Evolutionary conservation across 2,888 invertebrate species (phyloP).

Genomic region (Drosophila anomalata): DNA sequence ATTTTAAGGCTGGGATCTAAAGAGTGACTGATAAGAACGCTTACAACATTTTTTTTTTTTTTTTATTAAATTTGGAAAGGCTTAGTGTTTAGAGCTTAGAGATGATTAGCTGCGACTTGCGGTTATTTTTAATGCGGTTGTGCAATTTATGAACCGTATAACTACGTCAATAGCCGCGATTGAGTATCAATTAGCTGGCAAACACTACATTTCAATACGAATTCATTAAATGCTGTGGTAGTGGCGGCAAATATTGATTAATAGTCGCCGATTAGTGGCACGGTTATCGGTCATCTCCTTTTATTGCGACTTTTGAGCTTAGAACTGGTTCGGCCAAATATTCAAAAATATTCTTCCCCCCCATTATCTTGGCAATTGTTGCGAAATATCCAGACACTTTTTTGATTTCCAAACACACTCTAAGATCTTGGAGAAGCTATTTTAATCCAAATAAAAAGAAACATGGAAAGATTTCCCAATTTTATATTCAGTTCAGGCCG

Average conservation of each 20-base stretch:
- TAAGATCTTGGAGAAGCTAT: neutral
- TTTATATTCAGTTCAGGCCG: conserved; percentile 6
- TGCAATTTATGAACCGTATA: conserved; percentile 14
- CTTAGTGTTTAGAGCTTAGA: too few species aligned
- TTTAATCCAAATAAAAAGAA: conserved; percentile 1
- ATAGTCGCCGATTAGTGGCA: conserved; percentile 10
- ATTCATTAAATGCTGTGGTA: conserved; percentile 8
- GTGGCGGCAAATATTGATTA: conserved; percentile 9
- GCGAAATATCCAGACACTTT: neutral
- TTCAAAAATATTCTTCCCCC: neutral
- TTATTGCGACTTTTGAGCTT: neutral
- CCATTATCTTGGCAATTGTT: neutral
- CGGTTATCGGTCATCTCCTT: neutral
- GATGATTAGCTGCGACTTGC: too few species aligned
- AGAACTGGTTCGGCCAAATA: neutral
- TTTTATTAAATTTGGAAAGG: too few species aligned
- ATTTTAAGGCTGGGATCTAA: neutral
- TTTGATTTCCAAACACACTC: neutral
- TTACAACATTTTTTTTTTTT: neutral
- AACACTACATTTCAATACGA: conserved; percentile 3
- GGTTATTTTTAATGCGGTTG: neutral
- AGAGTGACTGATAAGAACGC: neutral
- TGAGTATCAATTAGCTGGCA: conserved; percentile 23
- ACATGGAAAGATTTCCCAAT: conserved; percentile 6
- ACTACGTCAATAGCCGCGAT: conserved; percentile 17